phyloP scores from a whole-genome alignment of 2,113 vertebrate genomes.

The Oryzias celebensis region DNA sequence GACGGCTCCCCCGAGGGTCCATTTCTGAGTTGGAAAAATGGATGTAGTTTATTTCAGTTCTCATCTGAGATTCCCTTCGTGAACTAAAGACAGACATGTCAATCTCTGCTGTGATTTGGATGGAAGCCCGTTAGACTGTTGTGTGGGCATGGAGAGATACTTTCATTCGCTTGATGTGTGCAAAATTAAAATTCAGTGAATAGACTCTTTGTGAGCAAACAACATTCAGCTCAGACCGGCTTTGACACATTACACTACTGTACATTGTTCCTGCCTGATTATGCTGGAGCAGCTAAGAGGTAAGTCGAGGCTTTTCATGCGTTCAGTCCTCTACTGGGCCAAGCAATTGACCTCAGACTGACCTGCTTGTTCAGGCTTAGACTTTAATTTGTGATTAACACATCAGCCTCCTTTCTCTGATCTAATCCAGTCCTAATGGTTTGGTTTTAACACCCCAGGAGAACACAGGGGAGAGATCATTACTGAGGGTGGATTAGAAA shows the following conservation, averaged over 20 bases:
- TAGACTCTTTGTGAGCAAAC: conserved; percentile 45
- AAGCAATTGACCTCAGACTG: conserved; percentile 58
- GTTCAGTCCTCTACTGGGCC: conserved; percentile 35
- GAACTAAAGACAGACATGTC: conserved; percentile 52
- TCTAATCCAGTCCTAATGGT: conserved; percentile 60
- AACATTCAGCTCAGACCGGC: conserved; percentile 15
- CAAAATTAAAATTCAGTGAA: conserved; percentile 32
- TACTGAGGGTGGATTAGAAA: conserved; percentile 47
- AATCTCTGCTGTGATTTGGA: conserved; percentile 9
- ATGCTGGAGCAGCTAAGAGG: conserved; percentile 37
- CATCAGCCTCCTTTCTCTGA: conserved; percentile 57
- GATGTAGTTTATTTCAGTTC: conserved; percentile 48
- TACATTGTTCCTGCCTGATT: conserved; percentile 59
- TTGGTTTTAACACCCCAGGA: conserved; percentile 61
- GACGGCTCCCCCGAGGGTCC: conserved; percentile 48
- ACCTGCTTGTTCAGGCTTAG: conserved; percentile 58
- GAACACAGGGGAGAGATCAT: conserved; percentile 61
- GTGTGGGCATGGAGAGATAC: conserved; percentile 18
- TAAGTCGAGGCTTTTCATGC: conserved; percentile 62
- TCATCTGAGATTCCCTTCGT: conserved; percentile 33
- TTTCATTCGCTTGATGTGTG: conserved; percentile 32
- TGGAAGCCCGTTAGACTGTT: conserved; percentile 31
- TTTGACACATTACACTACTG: conserved; percentile 48
- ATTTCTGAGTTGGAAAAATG: conserved; percentile 47
- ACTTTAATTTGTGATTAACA: conserved; percentile 72